Percentiles rank a stretch among this genome's conserved stretches.
Evolutionary conservation across 2,888 invertebrate genomes (phyloP).

Genomic region (Euplagia quadripunctaria): DNA sequence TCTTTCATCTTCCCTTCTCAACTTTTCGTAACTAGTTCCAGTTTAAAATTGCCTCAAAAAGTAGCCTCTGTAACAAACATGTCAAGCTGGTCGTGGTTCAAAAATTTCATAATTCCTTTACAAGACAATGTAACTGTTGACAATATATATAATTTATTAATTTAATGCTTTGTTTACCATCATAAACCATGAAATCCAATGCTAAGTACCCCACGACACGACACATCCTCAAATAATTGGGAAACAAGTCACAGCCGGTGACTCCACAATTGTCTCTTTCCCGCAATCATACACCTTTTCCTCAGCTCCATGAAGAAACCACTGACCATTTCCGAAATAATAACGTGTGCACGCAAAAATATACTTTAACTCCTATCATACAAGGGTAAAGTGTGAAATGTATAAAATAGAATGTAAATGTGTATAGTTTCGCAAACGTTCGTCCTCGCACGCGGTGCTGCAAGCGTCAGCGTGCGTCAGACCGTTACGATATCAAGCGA

Average conservation of each 20-base stretch:
- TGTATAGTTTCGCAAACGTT: conserved; percentile 48
- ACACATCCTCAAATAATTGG: conserved; percentile 31
- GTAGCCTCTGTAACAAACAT: no score
- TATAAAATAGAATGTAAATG: conserved; percentile 51
- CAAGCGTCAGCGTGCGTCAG: conserved; percentile 48
- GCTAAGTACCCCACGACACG: conserved; percentile 14
- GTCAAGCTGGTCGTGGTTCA: neutral
- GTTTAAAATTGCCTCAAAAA: no score
- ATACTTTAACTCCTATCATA: neutral
- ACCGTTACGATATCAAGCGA: conserved; percentile 56
- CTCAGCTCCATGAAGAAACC: conserved; percentile 32
- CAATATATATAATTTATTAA: conserved; percentile 6
- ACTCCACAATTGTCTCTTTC: conserved; percentile 46
- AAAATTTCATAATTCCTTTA: neutral
- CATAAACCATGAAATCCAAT: conserved; percentile 25
- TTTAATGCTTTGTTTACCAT: conserved; percentile 8
- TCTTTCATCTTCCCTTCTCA: no score
- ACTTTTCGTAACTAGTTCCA: no score
- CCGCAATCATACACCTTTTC: conserved; percentile 39
- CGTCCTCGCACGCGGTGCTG: conserved; percentile 59
- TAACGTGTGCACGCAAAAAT: conserved; percentile 12
- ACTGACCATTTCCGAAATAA: conserved; percentile 22
- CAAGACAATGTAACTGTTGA: conserved; percentile 7
- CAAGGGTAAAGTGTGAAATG: conserved; percentile 17
- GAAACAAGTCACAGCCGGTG: conserved; percentile 37